phyloP scores from a whole-genome alignment of 1,140 invertebrate species.

The Eriosoma lanigerum region DNA sequence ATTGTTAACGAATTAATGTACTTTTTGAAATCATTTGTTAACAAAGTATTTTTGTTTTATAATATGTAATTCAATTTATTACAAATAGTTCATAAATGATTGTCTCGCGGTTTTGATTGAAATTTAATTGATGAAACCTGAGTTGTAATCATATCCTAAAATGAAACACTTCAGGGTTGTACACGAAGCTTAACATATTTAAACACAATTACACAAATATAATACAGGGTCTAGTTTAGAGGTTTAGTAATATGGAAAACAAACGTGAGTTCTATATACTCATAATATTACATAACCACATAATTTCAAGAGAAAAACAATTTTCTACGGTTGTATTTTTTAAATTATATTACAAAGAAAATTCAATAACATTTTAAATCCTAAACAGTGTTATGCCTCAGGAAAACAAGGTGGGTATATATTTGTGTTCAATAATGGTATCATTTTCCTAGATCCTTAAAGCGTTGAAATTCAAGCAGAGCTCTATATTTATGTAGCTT shows the following conservation, averaged over 20 bases:
- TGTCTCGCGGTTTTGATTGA: neutral
- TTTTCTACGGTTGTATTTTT: neutral
- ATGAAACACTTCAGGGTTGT: neutral
- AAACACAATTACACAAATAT: neutral
- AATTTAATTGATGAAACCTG: slow-evolving; percentile 23
- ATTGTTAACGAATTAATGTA: no score
- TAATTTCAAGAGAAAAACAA: slow-evolving; percentile 20
- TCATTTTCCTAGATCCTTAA: neutral
- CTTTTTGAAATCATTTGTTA: no score
- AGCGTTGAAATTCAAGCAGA: neutral
- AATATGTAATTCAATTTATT: neutral
- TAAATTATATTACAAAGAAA: neutral
- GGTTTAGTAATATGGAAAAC: neutral
- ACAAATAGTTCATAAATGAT: neutral
- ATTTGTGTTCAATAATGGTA: neutral
- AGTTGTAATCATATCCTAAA: neutral
- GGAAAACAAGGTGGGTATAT: neutral
- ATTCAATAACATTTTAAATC: slow-evolving; percentile 8
- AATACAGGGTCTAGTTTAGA: neutral
- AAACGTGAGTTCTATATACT: neutral
- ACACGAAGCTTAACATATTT: neutral
- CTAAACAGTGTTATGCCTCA: neutral
- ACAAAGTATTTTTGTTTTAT: no score
- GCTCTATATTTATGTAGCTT: neutral
- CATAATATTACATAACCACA: neutral